Evolutionary conservation across 2,113 vertebrate species (phyloP).

Genomic region (Phalacrocorax pelagicus): DNA sequence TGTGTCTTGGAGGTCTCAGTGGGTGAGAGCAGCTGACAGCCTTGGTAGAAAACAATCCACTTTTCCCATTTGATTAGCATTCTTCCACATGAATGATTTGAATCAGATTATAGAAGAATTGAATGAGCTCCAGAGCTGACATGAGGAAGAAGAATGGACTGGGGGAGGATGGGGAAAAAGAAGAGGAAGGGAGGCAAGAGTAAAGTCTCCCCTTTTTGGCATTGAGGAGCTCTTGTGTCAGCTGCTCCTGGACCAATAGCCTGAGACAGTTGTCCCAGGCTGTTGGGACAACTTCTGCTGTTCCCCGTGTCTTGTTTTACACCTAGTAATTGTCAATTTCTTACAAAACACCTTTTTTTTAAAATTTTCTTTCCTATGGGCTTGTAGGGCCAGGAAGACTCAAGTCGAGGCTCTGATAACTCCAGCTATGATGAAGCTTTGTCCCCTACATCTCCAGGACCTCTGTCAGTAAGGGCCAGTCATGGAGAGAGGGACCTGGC

Average conservation of each 20-base stretch:
- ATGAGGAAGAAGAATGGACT: not conserved
- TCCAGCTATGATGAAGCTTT: slow-evolving; percentile 93
- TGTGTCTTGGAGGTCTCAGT: not conserved
- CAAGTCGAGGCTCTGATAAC: slow-evolving; percentile 90
- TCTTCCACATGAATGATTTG: not conserved
- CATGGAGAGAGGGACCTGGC: slow-evolving; percentile 81
- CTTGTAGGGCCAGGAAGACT: slow-evolving; percentile 88
- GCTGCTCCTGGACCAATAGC: not conserved
- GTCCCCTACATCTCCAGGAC: slow-evolving; percentile 89
- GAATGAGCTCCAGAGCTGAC: not conserved
- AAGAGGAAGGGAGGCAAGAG: not conserved
- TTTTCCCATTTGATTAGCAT: not conserved
- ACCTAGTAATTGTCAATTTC: not conserved
- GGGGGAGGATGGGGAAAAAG: not conserved
- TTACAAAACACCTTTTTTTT: not conserved
- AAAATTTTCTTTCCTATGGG: not conserved
- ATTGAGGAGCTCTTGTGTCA: not conserved
- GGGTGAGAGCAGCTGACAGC: not conserved
- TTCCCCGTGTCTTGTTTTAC: not conserved
- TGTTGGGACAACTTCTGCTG: not conserved
- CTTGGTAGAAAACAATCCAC: not conserved
- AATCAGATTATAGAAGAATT: not conserved
- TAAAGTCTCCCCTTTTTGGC: not conserved
- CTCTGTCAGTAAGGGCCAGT: slow-evolving; percentile 82
- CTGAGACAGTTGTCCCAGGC: not conserved